A percentile compares a stretch with the other conserved stretches of the same genome.
Evolutionary conservation across 2,888 invertebrate species (phyloP).

Genomic region (Cantharis rufa): DNA sequence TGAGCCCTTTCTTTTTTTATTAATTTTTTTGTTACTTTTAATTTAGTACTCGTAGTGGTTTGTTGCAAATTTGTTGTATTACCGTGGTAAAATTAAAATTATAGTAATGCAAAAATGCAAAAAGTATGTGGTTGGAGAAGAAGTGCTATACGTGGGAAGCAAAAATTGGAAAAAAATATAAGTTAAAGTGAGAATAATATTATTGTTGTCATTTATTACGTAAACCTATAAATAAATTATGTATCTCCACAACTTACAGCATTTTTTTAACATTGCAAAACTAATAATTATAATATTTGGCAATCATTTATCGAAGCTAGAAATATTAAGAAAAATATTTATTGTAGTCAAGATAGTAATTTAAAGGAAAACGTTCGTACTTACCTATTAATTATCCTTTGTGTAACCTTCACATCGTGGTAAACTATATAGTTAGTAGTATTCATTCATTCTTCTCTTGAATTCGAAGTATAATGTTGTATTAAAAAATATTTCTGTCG

Average conservation of each 20-base stretch:
- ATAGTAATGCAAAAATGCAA: constrained; percentile 13
- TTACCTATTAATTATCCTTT: neutral
- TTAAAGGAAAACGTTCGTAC: neutral
- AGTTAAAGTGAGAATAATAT: constrained; percentile 10
- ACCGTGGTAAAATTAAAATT: neutral
- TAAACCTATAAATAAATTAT: neutral
- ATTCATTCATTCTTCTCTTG: neutral
- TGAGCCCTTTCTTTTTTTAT: constrained; percentile 29
- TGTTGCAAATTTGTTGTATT: neutral
- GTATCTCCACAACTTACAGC: neutral
- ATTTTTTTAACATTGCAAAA: neutral
- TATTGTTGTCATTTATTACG: neutral
- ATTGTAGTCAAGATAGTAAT: neutral
- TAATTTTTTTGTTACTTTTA: neutral
- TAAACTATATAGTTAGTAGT: neutral
- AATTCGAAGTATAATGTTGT: neutral
- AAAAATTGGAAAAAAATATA: constrained; percentile 15
- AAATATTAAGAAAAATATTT: neutral
- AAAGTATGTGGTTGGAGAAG: constrained; percentile 7
- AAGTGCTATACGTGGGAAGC: constrained; percentile 6
- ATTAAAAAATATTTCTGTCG: neutral
- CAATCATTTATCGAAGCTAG: neutral
- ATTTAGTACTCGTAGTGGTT: neutral
- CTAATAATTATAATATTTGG: neutral
- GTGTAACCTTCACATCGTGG: neutral